Base-by-base conservation (phyloP, 2,113 vertebrate genomes). In the Pelobates fuscus region DNA sequence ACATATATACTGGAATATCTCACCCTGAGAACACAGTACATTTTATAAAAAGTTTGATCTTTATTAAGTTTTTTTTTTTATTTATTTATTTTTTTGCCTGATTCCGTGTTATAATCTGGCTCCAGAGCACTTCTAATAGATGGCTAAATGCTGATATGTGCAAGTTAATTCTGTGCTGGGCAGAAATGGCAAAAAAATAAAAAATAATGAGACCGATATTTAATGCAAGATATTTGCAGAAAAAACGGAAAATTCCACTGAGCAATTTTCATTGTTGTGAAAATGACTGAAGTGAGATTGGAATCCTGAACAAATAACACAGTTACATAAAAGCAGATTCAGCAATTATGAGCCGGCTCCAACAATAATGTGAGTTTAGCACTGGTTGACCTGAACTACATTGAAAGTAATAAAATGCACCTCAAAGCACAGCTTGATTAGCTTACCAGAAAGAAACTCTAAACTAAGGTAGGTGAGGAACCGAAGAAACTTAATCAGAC, bases 261-360 rank as follows among this genome's bases (percentile, higher is more conserved):
- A 43, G 62, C 30, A 64, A 41, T 64, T 64, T 20, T 24, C 62
- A 64, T 44, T 49, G 44, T 17, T 49, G 37, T 41, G 37, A 49
- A 37, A 49, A 49, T 49, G 10, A 49, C 44, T 49, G 44, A 3
- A 49, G 12, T 3, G 10, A 49, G 10, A 49, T 49, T 14, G 15
- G 44, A 49, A 49, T 49, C 17, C 44, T 49, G 44, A 49, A 49
- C 12, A 49, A 49, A 49, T 49, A 49, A 49, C 17, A 49, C 32
- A 15, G 44, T 17, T 49, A 49, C 44, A 49, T 49, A 15, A 49
- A 49, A 49, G 17, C 44, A 49, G 15, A 49, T 49, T 49, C 44
- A 49, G 44, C 44, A 49, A 49, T 49, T 49, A 49, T 17, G 17
- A 49, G 12, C 44, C 5, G 44, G 44, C 15, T 49, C 44, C 44